These are phyloP conservation scores for Ailuropoda melanoleuca DNA, from an alignment of 2,113 vertebrate genomes.

Conservation along the genomic window DNA sequence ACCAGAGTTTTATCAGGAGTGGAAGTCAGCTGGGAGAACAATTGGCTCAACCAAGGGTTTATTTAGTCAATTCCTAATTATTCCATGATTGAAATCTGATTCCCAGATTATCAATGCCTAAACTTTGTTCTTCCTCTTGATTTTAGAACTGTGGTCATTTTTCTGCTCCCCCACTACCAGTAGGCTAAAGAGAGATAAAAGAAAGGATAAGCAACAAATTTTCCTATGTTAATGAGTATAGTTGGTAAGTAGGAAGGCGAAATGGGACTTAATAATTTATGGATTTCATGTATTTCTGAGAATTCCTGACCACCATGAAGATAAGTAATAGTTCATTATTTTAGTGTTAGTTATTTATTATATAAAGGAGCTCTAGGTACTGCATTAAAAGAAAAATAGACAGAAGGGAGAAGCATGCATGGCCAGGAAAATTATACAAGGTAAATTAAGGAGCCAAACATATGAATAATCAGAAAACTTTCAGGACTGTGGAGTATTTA, in stretches of 20 bases:
- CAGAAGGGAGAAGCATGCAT: neutral
- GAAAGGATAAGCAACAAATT: neutral
- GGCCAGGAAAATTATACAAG: neutral
- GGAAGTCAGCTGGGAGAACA: neutral
- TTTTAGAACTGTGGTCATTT: neutral
- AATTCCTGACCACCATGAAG: neutral
- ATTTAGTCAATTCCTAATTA: neutral
- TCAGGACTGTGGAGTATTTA: neutral
- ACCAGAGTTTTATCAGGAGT: neutral
- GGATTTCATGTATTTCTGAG: conserved; percentile 25
- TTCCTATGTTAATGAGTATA: neutral
- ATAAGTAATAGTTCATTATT: neutral
- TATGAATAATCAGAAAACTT: neutral
- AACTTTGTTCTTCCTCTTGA: neutral
- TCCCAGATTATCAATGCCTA: neutral
- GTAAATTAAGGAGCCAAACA: neutral
- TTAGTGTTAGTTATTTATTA: neutral
- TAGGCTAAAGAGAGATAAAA: neutral
- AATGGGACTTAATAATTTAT: neutral
- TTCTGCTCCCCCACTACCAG: neutral
- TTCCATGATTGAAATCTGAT: neutral
- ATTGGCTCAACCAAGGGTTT: neutral
- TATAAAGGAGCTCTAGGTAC: neutral
- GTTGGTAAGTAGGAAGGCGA: neutral
- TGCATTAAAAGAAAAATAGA: neutral